Evolutionary conservation across 2,113 vertebrate species (phyloP), one percentile per base, ranked within the genome.

Genomic region (Saguinus imperator): DNA sequence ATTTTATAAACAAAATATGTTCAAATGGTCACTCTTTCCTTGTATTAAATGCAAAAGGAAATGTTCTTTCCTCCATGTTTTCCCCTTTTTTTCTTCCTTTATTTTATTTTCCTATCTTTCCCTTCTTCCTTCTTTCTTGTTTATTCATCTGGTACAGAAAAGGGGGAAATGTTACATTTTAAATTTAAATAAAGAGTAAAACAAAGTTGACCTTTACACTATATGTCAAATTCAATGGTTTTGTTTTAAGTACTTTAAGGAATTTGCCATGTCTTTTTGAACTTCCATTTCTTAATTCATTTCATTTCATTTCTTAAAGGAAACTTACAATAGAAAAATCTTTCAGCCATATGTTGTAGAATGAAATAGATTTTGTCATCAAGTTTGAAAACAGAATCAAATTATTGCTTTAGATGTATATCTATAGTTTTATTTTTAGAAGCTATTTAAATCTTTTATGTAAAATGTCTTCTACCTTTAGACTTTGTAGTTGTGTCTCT

Each of bases 1-100:
- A 17, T 68, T 79, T 66, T 77, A n/a, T 87, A 37, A 92, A 80
- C 77, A 88, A 95, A 96, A 83, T 81, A 4, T 94, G 32, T 84
- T 87, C 57, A 85, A 64, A 84, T 81, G 8, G 64, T 79, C 13
- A 37, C 10, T 82, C 14, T 40, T 90, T 92, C 29, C 8, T 64
- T 92, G 95, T 27, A 61, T 52, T 76, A 16, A 40, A 11, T 57
- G 2, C 43, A 81, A 77, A 72, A 79, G 23, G 18, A 87, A 50
- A 55, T 79, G 11, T 5, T 61, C 20, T 73, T 89, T 85, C 3
- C 23, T 83, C 32, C 4, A 4, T 70, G 23, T 35, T 70, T 92
- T 45, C n/a, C 11, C 6, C 2, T 83, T 66, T 58, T 75, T 66
- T 61, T 45, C 20, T 50, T 89, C 11, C 10, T 61, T 61, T 75